Base-by-base conservation (phyloP, 23 tunicate species). In the Ascidia mentula region DNA sequence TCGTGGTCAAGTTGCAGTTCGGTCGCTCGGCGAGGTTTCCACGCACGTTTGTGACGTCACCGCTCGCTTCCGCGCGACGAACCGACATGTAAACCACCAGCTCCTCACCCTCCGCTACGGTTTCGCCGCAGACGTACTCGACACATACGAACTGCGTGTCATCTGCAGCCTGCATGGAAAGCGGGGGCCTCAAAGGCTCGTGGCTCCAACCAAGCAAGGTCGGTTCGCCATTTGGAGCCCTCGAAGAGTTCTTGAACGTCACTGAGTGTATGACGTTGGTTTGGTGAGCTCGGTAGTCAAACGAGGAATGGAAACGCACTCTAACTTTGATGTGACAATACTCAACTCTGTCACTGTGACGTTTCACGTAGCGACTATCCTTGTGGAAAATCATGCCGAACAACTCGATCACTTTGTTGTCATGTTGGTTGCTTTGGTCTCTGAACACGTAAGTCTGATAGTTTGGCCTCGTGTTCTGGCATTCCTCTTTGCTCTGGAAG, bases 371-470 rank as follows among this genome's bases (percentile, higher is more conserved):
- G 36, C 40, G 22, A 72, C 7, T 24, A 34, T 34, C 77, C 22
- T 72, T 32, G 9, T 37, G 69, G 8, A 70, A 36, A 40, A 40
- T 45, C 78, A 30, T 28, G 77, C 61, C 93, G 30, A 82, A 71
- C 13, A 87, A 77, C 20, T 72, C 34, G 13, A 88, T 88, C 12
- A 88, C 93, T 45, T 59, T 40, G 75, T 88, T 88, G 17, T 36
- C 81, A 15, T 82, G 83, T 6, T 35, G 42, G 32, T 78, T 72
- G 1, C 35, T 34, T 37, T 77, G 40, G 83, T 88, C 98, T 0
- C 98, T 78, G 72, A 93, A 93, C 40, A 88, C 77, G 85, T 88
- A 93, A 15, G 98, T 93, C 38, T 80, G 84, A 31, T 59, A 59
- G 60, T 60, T 77, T 22, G 93, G 86, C 30, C 79, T 86, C 15